Evolutionary conservation across 1,140 invertebrate species (phyloP).

Genomic region (Aphaenogaster ashmeadi): DNA sequence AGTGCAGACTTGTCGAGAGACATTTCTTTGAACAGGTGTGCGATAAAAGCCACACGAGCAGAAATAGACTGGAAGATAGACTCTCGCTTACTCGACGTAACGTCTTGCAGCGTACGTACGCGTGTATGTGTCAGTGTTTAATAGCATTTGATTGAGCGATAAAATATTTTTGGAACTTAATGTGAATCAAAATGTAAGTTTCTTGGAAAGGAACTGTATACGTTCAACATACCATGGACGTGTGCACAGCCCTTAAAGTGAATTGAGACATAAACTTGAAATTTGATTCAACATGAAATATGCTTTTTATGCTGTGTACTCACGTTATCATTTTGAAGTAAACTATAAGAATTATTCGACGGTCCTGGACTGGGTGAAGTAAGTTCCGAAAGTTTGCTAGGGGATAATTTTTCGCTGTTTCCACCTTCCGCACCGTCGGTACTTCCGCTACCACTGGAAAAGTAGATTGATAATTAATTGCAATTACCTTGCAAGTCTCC

Average conservation of each 20-base stretch:
- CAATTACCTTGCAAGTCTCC: background rate
- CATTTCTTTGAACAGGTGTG: constrained; percentile 63
- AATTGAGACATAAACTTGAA: background rate
- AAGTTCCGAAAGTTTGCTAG: constrained; percentile 84
- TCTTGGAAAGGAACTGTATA: background rate
- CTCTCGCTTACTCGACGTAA: constrained; percentile 9
- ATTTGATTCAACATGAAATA: background rate
- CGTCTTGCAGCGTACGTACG: background rate
- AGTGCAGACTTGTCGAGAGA: constrained; percentile 4
- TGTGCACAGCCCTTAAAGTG: background rate
- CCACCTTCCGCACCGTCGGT: constrained; percentile 85
- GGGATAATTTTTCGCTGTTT: constrained; percentile 84
- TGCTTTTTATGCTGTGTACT: constrained; percentile 64
- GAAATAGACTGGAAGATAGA: constrained; percentile 57
- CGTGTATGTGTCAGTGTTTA: background rate
- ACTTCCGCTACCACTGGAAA: constrained; percentile 84
- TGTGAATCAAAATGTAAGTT: background rate
- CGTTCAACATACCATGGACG: background rate
- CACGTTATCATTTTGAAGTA: constrained; percentile 84
- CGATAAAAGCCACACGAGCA: constrained; percentile 51
- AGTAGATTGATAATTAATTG: constrained; percentile 48
- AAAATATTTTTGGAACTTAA: constrained; percentile 17
- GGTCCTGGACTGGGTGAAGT: constrained; percentile 84
- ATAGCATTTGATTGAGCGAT: constrained; percentile 7
- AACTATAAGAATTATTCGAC: constrained; percentile 84